These are phyloP conservation scores for Junonia oenone DNA, from an alignment of 2,888 invertebrate species.

Conservation along the genomic window DNA sequence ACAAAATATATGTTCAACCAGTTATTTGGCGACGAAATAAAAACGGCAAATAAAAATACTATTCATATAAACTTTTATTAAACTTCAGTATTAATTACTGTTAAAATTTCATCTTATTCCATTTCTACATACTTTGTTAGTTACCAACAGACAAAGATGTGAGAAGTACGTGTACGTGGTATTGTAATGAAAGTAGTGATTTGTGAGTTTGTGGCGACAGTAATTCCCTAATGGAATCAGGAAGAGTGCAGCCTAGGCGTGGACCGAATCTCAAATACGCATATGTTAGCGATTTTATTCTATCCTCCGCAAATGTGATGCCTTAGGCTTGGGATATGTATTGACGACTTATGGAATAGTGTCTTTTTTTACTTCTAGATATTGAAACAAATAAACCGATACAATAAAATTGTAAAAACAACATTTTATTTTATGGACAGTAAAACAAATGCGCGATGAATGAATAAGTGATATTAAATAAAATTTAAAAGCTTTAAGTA, in stretches of 20 bases:
- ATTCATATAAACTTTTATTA: no score
- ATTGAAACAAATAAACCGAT: not conserved
- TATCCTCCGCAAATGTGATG: slow-evolving; percentile 28
- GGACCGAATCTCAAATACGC: slow-evolving; percentile 72
- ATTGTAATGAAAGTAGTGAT: slow-evolving; percentile 69
- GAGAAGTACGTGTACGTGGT: slow-evolving; percentile 13
- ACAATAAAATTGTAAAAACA: not conserved
- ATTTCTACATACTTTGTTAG: not conserved
- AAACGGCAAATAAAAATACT: no score
- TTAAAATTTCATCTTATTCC: no score
- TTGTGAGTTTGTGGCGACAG: slow-evolving; percentile 70
- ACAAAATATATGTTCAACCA: no score
- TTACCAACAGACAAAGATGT: not conserved
- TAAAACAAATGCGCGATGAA: no score
- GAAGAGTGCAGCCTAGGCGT: slow-evolving; percentile 67
- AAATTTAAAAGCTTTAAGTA: no score
- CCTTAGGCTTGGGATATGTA: slow-evolving; percentile 15
- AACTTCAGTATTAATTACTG: no score
- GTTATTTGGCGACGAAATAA: no score
- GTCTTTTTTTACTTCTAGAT: slow-evolving; percentile 10
- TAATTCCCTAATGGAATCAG: slow-evolving; percentile 78
- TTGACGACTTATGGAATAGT: slow-evolving; percentile 11
- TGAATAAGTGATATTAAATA: no score
- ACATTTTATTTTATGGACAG: no score
- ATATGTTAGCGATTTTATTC: slow-evolving; percentile 66